A percentile compares a stretch with the other conserved stretches of the same genome.
These are phyloP conservation scores for Pseudopipra pipra DNA, from an alignment of 2,113 vertebrate species.

Conservation along the genomic window DNA sequence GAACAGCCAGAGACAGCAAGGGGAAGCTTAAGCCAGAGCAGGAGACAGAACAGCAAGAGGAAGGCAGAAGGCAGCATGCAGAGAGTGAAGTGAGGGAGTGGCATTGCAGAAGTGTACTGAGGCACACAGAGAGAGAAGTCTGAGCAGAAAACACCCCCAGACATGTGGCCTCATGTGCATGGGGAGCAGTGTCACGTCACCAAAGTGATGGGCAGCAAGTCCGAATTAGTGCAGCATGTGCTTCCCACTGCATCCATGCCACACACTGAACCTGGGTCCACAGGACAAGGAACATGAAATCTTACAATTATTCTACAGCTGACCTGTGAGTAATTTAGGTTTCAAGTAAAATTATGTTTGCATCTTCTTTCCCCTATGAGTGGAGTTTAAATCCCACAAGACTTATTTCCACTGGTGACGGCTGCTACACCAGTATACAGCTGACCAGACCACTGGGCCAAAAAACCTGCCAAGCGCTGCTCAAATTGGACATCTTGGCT, in stretches of 20 bases:
- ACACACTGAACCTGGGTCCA: not conserved
- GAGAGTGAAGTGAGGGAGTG: not conserved
- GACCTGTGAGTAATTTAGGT: not conserved
- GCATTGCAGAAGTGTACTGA: not conserved
- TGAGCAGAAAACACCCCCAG: not conserved
- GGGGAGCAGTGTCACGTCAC: not conserved
- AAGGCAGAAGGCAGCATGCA: constrained; percentile 15
- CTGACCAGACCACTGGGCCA: not conserved
- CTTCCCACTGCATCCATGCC: not conserved
- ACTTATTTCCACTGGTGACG: not conserved
- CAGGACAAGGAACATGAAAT: not conserved
- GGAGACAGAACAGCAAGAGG: not conserved
- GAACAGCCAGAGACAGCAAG: constrained; percentile 17
- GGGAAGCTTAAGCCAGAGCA: not conserved
- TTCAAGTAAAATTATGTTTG: not conserved
- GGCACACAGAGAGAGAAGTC: not conserved
- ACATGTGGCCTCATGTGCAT: accelerated
- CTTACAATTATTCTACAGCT: not conserved
- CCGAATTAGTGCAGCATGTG: not conserved
- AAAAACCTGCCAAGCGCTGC: not conserved
- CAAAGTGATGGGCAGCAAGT: not conserved
- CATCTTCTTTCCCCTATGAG: not conserved
- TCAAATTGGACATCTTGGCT: not conserved
- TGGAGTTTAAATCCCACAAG: not conserved
- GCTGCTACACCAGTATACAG: accelerated